Conservation (phyloP, 2,113 vertebrate species). For the Malurus melanocephalus region DNA sequence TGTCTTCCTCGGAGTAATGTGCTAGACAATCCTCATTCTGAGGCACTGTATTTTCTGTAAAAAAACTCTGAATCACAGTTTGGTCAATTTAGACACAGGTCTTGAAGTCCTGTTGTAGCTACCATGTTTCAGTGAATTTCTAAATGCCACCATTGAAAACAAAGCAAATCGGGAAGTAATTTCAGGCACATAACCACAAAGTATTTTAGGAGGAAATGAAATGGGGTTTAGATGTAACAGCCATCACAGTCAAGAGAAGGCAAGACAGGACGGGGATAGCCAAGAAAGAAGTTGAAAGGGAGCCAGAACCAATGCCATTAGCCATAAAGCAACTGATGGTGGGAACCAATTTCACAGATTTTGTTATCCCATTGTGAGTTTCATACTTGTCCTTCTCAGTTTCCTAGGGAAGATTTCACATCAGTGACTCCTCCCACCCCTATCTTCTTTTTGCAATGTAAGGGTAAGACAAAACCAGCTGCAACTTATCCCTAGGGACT, state of each 20-base stretch:
- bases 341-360: background rate
- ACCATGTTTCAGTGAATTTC: background rate
- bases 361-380: background rate
- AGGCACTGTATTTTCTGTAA: background rate
- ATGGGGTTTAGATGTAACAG: background rate
- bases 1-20: constrained; percentile 28
- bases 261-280: background rate
- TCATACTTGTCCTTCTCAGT: constrained; percentile 21
- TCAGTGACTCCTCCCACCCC: background rate
- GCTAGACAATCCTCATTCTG: background rate
- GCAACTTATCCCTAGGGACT: background rate
- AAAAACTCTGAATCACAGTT: background rate
- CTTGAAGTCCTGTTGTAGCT: background rate
- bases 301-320: constrained; percentile 23
- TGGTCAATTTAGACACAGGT: background rate
- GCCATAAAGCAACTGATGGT: background rate
- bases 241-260: background rate
- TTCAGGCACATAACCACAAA: background rate
- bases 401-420: background rate
- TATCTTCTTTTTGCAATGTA: background rate
- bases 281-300: background rate
- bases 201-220: background rate
- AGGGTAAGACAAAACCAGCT: constrained; percentile 28
- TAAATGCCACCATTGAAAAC: background rate
- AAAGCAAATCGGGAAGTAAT: background rate